Evolutionary conservation across 2,797 vertebrate genomes (phyloP).

Genomic region (Heliangelus exortis): DNA sequence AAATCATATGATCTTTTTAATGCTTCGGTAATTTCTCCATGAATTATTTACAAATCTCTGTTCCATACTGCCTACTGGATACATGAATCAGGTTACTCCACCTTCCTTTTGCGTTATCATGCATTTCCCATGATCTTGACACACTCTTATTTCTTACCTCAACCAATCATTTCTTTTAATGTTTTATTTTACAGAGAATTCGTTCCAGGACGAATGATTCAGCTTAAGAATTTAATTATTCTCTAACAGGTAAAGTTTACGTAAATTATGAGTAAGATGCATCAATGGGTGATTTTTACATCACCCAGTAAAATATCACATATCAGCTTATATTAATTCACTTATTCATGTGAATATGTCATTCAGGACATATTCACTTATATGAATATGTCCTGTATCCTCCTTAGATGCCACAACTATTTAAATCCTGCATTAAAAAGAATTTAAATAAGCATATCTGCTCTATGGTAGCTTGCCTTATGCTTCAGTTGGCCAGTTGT

Average conservation of each 20-base stretch:
- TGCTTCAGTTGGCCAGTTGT: background rate
- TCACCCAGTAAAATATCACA: background rate
- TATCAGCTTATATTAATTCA: background rate
- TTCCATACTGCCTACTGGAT: background rate
- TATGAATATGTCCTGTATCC: background rate
- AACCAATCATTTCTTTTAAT: background rate
- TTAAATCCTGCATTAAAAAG: background rate
- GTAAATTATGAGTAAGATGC: background rate
- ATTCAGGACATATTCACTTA: too few relatives aligned
- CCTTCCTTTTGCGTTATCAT: background rate
- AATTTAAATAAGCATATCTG: background rate
- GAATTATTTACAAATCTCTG: conserved; percentile 32
- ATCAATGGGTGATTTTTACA: background rate
- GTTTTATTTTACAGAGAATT: background rate
- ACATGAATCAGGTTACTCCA: conserved; percentile 4
- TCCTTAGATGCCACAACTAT: background rate
- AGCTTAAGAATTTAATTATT: background rate
- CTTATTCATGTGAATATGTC: too few relatives aligned
- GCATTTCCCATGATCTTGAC: background rate
- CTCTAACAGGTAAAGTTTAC: background rate
- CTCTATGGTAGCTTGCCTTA: background rate
- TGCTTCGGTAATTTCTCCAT: background rate
- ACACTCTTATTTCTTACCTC: background rate
- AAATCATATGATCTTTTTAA: conserved; percentile 6
- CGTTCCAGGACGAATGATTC: background rate